Conservation (phyloP, 2,113 vertebrate species). For the Cyphomyrus plagiostoma region DNA sequence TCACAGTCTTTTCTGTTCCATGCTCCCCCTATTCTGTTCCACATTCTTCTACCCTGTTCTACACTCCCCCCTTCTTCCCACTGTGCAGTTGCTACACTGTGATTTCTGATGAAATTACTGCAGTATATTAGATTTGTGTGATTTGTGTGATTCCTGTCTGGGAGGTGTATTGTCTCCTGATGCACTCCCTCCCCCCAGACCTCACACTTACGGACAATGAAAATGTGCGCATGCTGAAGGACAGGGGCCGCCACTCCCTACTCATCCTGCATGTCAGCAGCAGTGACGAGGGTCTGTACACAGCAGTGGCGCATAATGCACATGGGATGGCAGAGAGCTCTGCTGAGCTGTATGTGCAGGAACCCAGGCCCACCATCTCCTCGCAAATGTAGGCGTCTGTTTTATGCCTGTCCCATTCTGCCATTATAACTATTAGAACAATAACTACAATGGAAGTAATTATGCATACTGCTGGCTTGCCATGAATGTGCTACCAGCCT, state of each 20-base stretch:
- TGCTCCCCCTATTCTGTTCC: background rate
- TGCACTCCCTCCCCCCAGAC: constrained; percentile 53
- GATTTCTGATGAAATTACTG: background rate
- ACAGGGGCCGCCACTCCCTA: constrained; percentile 77
- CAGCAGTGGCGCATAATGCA: constrained; percentile 66
- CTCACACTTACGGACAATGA: constrained; percentile 72
- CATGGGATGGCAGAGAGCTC: constrained; percentile 79
- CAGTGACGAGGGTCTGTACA: constrained; percentile 85
- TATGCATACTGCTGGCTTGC: background rate
- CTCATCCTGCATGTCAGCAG: constrained; percentile 77
- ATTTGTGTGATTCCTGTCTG: background rate
- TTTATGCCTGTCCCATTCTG: background rate
- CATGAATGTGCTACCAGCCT: background rate
- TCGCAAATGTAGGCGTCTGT: constrained; percentile 73
- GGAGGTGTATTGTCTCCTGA: background rate
- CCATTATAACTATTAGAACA: background rate
- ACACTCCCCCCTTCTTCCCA: background rate
- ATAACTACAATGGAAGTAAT: background rate
- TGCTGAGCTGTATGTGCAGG: constrained; percentile 89
- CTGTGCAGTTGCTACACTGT: background rate
- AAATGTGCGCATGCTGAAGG: constrained; percentile 69
- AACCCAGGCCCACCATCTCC: constrained; percentile 77
- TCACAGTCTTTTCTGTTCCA: background rate
- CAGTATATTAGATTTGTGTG: background rate
- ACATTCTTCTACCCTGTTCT: background rate